These are phyloP conservation scores for Netelia virgata DNA, from an alignment of 2,888 invertebrate genomes.

Conservation along the genomic window DNA sequence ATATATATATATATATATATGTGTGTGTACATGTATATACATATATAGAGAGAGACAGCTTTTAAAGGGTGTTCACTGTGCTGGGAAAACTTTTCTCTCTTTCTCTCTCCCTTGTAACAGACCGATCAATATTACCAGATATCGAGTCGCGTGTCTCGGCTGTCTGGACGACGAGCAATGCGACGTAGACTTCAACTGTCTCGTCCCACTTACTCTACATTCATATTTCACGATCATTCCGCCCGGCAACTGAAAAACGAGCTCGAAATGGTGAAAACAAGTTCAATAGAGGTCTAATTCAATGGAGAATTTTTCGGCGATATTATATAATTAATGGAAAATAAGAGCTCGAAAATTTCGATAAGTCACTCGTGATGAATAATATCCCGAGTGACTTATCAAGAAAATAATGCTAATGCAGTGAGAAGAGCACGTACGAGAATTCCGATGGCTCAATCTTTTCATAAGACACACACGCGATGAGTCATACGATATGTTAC, in stretches of 20 bases:
- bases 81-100: constrained; percentile 14
- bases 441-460: constrained; percentile 56
- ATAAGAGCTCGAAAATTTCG: too few species aligned
- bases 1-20: background rate
- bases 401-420: constrained; percentile 15
- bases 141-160: constrained; percentile 60
- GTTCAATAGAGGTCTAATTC: too few species aligned
- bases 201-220: background rate
- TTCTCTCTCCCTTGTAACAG: constrained; percentile 24
- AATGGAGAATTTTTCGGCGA: too few species aligned
- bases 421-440: constrained; percentile 23
- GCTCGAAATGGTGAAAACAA: too few species aligned
- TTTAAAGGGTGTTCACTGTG: constrained; percentile 68
- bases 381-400: background rate
- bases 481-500: constrained; percentile 25
- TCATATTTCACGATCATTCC: background rate
- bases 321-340: too few species aligned
- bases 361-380: too few species aligned
- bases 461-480: background rate
- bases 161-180: constrained; percentile 41
- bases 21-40: background rate
- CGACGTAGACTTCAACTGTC: background rate
- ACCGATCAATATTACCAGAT: constrained; percentile 66
- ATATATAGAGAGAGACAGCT: constrained; percentile 24
- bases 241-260: background rate